Evolutionary conservation across 2,113 vertebrate genomes (phyloP).

Genomic region (Rattus rattus): DNA sequence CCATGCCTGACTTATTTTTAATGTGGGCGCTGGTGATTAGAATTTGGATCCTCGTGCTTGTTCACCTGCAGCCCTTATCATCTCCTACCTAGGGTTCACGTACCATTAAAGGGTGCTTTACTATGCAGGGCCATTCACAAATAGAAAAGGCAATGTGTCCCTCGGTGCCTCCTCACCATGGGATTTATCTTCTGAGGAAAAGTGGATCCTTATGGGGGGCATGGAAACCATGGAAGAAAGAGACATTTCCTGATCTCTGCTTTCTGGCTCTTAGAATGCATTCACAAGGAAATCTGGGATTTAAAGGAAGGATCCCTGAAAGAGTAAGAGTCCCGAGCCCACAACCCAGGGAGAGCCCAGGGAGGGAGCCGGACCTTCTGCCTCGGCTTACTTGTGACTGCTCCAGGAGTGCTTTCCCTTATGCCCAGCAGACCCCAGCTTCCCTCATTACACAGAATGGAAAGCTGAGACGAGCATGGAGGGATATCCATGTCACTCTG

Average conservation of each 20-base stretch:
- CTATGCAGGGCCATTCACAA: background rate
- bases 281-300: background rate
- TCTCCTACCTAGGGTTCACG: background rate
- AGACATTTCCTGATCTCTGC: background rate
- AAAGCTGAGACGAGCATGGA: background rate
- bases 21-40: background rate
- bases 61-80: background rate
- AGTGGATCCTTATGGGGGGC: background rate
- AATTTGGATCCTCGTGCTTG: background rate
- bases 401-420: background rate
- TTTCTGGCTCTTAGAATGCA: background rate
- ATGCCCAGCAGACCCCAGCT: background rate
- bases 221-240: background rate
- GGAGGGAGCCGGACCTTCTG: fast-evolving
- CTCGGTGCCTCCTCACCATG: no score
- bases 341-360: background rate
- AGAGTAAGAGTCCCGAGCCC: background rate
- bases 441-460: background rate
- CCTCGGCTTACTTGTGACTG: background rate
- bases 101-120: background rate
- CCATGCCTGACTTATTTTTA: background rate
- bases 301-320: background rate
- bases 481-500: background rate
- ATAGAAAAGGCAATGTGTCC: background rate
- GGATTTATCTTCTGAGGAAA: background rate